These are phyloP conservation scores for Brachyistius frenatus DNA, from an alignment of 2,113 vertebrate species.

Conservation along the genomic window DNA sequence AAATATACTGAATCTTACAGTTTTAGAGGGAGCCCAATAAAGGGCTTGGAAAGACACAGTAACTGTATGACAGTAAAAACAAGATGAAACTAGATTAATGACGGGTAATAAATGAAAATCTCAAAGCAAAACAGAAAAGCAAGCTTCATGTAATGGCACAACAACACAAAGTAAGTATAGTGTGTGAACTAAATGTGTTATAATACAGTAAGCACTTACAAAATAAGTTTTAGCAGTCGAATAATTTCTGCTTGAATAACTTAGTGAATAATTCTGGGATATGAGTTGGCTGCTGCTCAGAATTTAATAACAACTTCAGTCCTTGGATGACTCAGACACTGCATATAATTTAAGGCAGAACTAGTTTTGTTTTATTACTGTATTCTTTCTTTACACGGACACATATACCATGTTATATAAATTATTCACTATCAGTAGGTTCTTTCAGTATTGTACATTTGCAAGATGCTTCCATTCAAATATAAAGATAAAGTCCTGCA, in stretches of 20 bases:
- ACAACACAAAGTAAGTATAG: conserved; percentile 7
- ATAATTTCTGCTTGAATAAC: conserved; percentile 35
- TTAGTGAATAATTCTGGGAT: conserved; percentile 11
- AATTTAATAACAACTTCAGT: conserved; percentile 18
- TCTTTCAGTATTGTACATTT: neutral
- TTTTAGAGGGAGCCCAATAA: neutral
- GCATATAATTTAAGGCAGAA: neutral
- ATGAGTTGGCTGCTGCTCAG: conserved; percentile 26
- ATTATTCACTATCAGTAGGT: neutral
- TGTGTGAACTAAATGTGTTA: neutral
- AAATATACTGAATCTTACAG: neutral
- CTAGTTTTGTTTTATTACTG: conserved; percentile 23
- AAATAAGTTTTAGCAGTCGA: conserved; percentile 16
- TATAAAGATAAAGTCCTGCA: neutral
- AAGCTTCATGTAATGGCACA: neutral
- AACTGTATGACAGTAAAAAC: neutral
- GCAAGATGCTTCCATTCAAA: neutral
- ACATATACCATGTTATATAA: neutral
- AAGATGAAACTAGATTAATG: neutral
- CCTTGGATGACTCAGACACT: conserved; percentile 27
- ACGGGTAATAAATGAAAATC: neutral
- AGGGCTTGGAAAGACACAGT: neutral
- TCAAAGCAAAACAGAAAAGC: neutral
- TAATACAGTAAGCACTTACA: conserved; percentile 14
- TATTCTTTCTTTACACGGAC: neutral